phyloP scores from a whole-genome alignment of 2,888 invertebrate genomes.

The Meteorus colon region DNA sequence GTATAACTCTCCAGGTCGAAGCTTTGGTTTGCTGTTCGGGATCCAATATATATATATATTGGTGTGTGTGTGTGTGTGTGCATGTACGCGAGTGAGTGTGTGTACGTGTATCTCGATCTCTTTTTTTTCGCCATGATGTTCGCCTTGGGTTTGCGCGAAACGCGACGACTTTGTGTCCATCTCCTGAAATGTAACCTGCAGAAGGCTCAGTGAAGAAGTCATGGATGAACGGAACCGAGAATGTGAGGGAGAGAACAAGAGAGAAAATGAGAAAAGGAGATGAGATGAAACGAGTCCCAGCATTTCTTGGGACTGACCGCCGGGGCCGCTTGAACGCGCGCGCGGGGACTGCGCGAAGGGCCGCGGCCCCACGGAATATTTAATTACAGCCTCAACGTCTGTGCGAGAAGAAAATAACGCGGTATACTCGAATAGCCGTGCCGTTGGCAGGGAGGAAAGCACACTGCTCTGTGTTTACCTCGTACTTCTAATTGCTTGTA shows the following conservation, averaged over 20 bases:
- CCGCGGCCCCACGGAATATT: constrained; percentile 61
- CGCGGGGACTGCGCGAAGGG: constrained; percentile 44
- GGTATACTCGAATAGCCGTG: constrained; percentile 51
- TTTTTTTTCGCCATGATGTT: constrained; percentile 25
- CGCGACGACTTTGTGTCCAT: constrained; percentile 53
- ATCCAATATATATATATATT: constrained; percentile 16
- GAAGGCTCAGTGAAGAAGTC: constrained; percentile 26
- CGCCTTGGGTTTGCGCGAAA: constrained; percentile 37
- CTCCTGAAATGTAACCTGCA: constrained; percentile 31
- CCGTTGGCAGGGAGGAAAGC: constrained; percentile 47
- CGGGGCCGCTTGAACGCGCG: constrained; percentile 20
- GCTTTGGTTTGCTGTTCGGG: constrained; percentile 35
- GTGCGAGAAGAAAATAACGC: constrained; percentile 66
- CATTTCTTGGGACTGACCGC: constrained; percentile 44
- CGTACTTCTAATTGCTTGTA: constrained; percentile 71
- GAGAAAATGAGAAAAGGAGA: constrained; percentile 36
- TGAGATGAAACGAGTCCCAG: constrained; percentile 47
- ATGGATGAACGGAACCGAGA: neutral
- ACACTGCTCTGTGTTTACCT: constrained; percentile 69
- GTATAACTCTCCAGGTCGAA: constrained; percentile 62
- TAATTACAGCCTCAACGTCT: constrained; percentile 66
- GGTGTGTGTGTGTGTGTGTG: neutral
- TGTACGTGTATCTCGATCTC: neutral
- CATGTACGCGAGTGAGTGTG: neutral
- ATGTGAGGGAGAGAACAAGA: neutral